These are phyloP conservation scores for Xestia rhomboidea DNA, from an alignment of 2,888 invertebrate genomes.

Conservation along the genomic window DNA sequence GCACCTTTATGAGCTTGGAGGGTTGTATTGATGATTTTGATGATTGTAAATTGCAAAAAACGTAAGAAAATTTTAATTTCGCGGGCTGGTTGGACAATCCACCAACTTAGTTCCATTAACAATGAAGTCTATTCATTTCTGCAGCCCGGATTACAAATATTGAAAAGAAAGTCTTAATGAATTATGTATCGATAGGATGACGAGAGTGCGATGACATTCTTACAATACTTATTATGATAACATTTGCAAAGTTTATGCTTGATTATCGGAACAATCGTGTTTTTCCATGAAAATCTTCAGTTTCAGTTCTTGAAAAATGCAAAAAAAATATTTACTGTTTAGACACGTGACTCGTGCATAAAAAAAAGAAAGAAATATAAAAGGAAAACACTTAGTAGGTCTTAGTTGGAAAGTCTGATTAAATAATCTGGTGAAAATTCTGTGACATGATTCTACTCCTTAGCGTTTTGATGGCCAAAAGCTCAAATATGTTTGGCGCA, in stretches of 20 bases:
- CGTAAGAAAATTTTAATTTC: too few relatives aligned
- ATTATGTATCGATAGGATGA: slow-evolving; percentile 35
- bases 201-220: slow-evolving; percentile 7
- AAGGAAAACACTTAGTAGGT: background rate
- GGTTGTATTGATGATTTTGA: too few relatives aligned
- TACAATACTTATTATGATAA: slow-evolving; percentile 48
- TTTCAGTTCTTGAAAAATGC: background rate
- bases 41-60: too few relatives aligned
- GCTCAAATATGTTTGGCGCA: background rate
- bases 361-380: background rate
- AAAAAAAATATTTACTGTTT: background rate
- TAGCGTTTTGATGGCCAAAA: background rate
- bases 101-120: background rate
- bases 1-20: too few relatives aligned
- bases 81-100: too few relatives aligned
- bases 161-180: slow-evolving; percentile 30
- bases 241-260: slow-evolving; percentile 9
- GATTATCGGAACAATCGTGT: background rate
- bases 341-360: background rate
- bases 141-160: slow-evolving; percentile 6
- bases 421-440: background rate
- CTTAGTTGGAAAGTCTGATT: background rate
- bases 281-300: slow-evolving; percentile 3
- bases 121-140: background rate
- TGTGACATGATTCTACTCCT: background rate